Percentiles rank a stretch among this genome's conserved stretches.
These are phyloP conservation scores for Auanema freiburgensis DNA, from an alignment of 2,888 invertebrate genomes.

Conservation along the genomic window DNA sequence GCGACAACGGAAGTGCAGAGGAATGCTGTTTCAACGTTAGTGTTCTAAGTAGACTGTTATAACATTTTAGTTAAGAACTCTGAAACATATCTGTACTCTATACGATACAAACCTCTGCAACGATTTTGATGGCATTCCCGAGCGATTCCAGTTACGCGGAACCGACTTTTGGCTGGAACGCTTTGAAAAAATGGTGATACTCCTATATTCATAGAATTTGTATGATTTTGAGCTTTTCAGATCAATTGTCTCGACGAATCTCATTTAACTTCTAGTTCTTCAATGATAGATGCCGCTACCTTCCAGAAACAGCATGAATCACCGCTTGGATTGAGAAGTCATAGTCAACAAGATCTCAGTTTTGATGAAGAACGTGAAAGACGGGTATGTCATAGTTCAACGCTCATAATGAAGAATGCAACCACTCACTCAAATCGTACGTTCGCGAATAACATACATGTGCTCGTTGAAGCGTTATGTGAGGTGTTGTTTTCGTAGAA, in stretches of 20 bases:
- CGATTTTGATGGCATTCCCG: constrained; percentile 13
- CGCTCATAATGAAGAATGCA: too few relatives aligned
- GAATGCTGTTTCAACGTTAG: constrained; percentile 18
- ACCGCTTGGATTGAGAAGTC: too few relatives aligned
- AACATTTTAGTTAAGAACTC: constrained; percentile 10
- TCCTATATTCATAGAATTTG: not conserved
- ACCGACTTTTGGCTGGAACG: constrained; percentile 22
- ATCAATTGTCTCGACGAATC: not conserved
- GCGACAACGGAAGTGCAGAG: constrained; percentile 29
- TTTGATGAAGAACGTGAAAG: too few relatives aligned
- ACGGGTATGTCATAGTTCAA: too few relatives aligned
- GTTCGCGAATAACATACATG: too few relatives aligned
- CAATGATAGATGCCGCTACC: too few relatives aligned
- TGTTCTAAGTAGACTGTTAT: not conserved
- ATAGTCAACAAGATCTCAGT: too few relatives aligned
- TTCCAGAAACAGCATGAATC: too few relatives aligned
- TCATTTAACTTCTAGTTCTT: too few relatives aligned
- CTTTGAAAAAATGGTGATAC: constrained; percentile 23
- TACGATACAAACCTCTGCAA: constrained; percentile 21
- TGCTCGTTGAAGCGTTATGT: too few relatives aligned
- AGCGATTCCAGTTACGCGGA: constrained; percentile 20
- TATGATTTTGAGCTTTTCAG: not conserved
- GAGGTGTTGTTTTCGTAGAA: too few relatives aligned
- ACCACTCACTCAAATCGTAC: too few relatives aligned
- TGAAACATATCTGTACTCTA: constrained; percentile 16